Evolutionary conservation across 2,888 invertebrate genomes (phyloP), one percentile per base, ranked within the genome.

Genomic region (Cryptocephalus primarius): DNA sequence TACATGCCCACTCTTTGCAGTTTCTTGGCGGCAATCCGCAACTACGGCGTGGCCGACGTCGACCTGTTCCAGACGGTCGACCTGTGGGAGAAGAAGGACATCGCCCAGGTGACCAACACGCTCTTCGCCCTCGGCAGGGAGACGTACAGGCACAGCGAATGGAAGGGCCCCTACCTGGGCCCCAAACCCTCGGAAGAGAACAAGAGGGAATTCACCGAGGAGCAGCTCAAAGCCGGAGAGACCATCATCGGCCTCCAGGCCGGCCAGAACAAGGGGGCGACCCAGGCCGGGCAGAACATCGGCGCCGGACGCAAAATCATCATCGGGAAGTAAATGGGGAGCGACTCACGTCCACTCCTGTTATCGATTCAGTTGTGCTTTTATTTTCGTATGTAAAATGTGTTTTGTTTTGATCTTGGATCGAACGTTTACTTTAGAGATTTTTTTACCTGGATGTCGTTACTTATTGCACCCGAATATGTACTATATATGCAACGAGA

Each of bases 41-140:
- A 78, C 0, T 89, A 93, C 69, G 97, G 96, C 52, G 93, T 96
- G 11, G 72, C 81, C 44, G 91, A 91, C 66, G 80, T 87, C 53
- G 96, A 96, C 70, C 85, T 90, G 45, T 96, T 96, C 83, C 93
- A 95, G 74, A 96, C 96, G 6, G 92, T 94, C 43, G 97, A 97
- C 69, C 78, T 97, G 44, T 96, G 85, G 79, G 96, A 97, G 71
- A 87, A 88, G 79, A 91, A 89, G 72, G 90, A 92, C 72, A 87
- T 91, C 62, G 81, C 83, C 14, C 82, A 82, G 70, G 88, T 92
- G 45, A 83, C 87, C 67, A 86, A 84, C 71, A 88, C 88, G 57
- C 77, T 92, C 52, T 90, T 84, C 69, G 85, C 89, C 47, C 77
- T 92, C 59, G 91, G 90, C 60, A 83, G 91, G 46, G 52, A 55